Evolutionary conservation across 1,140 invertebrate genomes (phyloP), one percentile per base, ranked within the genome.

Genomic region (Aphidius gifuensis): DNA sequence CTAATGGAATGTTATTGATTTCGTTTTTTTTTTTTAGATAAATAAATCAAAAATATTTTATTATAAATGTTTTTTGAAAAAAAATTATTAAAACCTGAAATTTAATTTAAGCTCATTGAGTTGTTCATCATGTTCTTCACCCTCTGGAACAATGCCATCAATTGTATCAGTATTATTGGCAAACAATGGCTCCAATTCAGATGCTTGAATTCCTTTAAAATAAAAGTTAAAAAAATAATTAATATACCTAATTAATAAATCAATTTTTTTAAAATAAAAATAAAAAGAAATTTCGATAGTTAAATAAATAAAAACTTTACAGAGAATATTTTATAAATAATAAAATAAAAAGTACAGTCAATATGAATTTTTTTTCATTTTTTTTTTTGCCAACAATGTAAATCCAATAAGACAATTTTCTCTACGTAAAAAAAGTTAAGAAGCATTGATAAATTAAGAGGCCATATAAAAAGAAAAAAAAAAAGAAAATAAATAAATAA

Each of bases 171-270:
- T 85, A 65, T 84, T 84, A 74, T 88, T 85, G 70, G 88, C 88
- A 73, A 92, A 90, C 67, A 92, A 82, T 11, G 90, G 90, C 76
- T 92, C 90, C 71, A 91, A 81, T 80, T 92, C 90, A 69, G 84
- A 84, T 32, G 83, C 83, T 74, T 80, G 78, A 66, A 78, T 66
- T 42, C 75, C 78, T 80, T 55, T 9, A 66, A 68, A 65, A 16
- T 16, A 0, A 16, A 16, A 16, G 16, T 16, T 16, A 51, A 63
- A 32, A 61, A 39, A 56, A 51, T 23, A 23, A 44, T 60, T 44
- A 51, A 46, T 59, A 48, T 16, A 16, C 1, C 16, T 16, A 16
- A 16, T 16, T 16, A 16, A 16, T 16, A 16, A 16, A 16, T 16
- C 16, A 16, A 16, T 16, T 16, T 16, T 16, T 16, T 16, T 0